Conservation (phyloP, 2,113 vertebrate species). For the Dasyurus viverrinus region DNA sequence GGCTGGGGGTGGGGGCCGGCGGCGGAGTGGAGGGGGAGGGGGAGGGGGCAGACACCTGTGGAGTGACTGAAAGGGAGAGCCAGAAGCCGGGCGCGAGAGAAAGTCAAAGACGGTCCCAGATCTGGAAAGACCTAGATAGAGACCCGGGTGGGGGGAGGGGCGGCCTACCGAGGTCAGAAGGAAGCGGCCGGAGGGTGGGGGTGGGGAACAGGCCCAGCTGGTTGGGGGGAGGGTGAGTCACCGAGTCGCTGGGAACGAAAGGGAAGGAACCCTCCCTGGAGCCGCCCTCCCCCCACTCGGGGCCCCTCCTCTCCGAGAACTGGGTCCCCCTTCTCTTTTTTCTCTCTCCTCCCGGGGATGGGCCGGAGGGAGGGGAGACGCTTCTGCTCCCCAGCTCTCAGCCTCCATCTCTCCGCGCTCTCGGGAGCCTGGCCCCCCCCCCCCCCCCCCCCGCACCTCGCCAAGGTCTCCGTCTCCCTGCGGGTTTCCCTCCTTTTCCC, state of each 20-base stretch:
- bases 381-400: not conserved
- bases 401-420: not conserved
- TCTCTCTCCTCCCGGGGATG: not conserved
- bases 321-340: not conserved
- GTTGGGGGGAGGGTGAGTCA: conserved; percentile 66
- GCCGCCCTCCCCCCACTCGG: not conserved
- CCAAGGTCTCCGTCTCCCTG: not conserved
- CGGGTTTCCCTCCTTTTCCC: not conserved
- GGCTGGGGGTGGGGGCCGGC: not conserved
- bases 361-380: not conserved
- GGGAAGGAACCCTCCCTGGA: not conserved
- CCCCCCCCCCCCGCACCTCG: not conserved
- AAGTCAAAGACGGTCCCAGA: not conserved
- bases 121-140: not conserved
- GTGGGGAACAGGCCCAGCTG: conserved; percentile 59
- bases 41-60: not conserved
- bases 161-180: not conserved
- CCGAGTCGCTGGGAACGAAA: not conserved
- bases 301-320: not conserved
- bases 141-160: not conserved
- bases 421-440: not conserved
- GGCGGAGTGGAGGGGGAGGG: not conserved
- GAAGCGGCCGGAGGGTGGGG: not conserved
- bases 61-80: not conserved
- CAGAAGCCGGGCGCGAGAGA: not conserved